Evolutionary conservation across 2,888 invertebrate genomes (phyloP).

Genomic region (Erebia palarica): DNA sequence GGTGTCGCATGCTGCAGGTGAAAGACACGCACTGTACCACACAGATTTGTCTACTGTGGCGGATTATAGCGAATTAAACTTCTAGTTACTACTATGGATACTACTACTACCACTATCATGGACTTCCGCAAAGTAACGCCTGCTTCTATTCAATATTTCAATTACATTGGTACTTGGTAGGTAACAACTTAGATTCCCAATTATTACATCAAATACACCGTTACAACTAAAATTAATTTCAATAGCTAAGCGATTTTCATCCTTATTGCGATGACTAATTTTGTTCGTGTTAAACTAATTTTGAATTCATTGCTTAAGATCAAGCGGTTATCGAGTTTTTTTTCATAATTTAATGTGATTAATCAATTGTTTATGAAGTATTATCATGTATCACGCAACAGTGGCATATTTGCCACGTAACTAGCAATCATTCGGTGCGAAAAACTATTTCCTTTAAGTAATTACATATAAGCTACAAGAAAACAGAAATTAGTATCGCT

Average conservation of each 20-base stretch:
- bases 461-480: no score
- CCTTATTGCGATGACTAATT: not conserved
- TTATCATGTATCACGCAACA: not conserved
- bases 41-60: no score
- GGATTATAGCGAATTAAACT: no score
- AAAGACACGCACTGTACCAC: no score
- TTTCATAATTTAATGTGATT: not conserved
- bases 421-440: not conserved
- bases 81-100: no score
- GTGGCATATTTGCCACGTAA: not conserved
- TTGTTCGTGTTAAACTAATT: slow-evolving; percentile 3
- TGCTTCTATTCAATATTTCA: no score
- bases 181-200: no score
- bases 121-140: no score
- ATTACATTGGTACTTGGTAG: no score
- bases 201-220: not conserved
- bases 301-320: slow-evolving; percentile 5
- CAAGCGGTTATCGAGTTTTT: slow-evolving; percentile 5
- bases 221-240: not conserved
- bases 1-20: no score
- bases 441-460: not conserved
- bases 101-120: no score
- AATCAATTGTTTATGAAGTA: not conserved
- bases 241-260: not conserved
- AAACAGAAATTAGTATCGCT: not conserved